phyloP scores from a whole-genome alignment of 2,888 invertebrate genomes.

The Cheilosia scutellata region DNA sequence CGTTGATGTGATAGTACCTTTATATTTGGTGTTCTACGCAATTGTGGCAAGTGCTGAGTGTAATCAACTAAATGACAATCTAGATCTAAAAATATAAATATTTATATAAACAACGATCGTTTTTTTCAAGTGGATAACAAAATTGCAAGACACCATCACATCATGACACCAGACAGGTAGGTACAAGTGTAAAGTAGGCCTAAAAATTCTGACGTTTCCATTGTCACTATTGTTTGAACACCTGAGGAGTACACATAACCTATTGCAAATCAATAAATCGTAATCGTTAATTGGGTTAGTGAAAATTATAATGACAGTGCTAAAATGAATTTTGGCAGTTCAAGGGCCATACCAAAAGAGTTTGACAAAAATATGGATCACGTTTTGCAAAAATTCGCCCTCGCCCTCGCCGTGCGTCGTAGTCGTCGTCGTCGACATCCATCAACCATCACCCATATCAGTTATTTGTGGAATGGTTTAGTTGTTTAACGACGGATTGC shows the following conservation, averaged over 20 bases:
- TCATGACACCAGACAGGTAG: slow-evolving; percentile 59
- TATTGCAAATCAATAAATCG: slow-evolving; percentile 15
- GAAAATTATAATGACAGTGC: slow-evolving; percentile 21
- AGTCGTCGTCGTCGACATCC: no score
- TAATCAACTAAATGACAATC: not conserved
- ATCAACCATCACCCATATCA: not conserved
- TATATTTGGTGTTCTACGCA: not conserved
- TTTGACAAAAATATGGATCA: slow-evolving; percentile 2
- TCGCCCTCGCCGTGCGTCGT: no score
- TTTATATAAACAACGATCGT: not conserved
- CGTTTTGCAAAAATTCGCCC: slow-evolving; percentile 1
- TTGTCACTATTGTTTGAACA: slow-evolving; percentile 45
- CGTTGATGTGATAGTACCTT: not conserved
- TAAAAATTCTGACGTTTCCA: not conserved
- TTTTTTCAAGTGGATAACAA: not conserved
- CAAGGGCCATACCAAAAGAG: slow-evolving; percentile 31
- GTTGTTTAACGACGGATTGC: not conserved
- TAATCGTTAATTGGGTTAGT: slow-evolving; percentile 48
- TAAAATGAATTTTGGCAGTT: slow-evolving; percentile 35
- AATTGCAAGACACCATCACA: slow-evolving; percentile 23
- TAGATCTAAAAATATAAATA: not conserved
- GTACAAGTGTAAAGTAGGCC: not conserved
- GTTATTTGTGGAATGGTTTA: slow-evolving; percentile 9
- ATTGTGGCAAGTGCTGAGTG: not conserved
- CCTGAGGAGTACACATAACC: slow-evolving; percentile 36